A percentile compares a stretch with the other conserved stretches of the same genome.
Conservation (phyloP, 2,888 invertebrate species). For the Lasioglossum marginatum region DNA sequence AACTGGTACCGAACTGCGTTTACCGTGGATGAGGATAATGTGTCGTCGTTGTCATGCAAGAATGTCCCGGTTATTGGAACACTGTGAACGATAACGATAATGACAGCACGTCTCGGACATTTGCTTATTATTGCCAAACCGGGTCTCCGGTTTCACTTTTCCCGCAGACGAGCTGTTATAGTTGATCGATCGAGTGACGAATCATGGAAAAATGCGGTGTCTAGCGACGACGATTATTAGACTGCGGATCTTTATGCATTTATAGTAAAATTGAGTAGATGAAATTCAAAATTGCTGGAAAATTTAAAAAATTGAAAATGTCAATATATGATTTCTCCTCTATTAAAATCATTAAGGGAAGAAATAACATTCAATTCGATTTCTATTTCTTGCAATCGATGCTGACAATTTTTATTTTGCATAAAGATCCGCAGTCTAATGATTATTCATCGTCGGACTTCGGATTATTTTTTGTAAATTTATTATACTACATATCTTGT, state of each 20-base stretch:
- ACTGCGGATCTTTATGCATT: too few species aligned
- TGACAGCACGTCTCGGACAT: conserved; percentile 35
- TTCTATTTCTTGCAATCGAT: too few species aligned
- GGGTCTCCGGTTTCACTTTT: conserved; percentile 34
- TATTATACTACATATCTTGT: not conserved
- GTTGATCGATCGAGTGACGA: conserved; percentile 25
- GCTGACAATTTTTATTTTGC: too few species aligned
- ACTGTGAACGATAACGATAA: conserved; percentile 40
- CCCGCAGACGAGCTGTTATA: conserved; percentile 7
- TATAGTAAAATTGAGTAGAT: too few species aligned
- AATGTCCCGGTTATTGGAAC: conserved; percentile 42
- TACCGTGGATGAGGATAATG: not conserved
- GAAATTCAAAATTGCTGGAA: too few species aligned
- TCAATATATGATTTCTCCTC: too few species aligned
- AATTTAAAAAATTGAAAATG: too few species aligned
- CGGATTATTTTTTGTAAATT: not conserved
- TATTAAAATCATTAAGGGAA: too few species aligned
- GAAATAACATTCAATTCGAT: too few species aligned
- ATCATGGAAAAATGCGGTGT: not conserved
- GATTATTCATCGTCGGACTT: not conserved
- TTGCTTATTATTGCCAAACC: conserved; percentile 43
- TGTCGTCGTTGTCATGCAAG: not conserved
- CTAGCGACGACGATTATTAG: not conserved
- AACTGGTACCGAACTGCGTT: conserved; percentile 20
- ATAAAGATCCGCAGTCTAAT: too few species aligned